Conservation (phyloP, 1,140 invertebrate species). For the Pseudoatta argentina region DNA sequence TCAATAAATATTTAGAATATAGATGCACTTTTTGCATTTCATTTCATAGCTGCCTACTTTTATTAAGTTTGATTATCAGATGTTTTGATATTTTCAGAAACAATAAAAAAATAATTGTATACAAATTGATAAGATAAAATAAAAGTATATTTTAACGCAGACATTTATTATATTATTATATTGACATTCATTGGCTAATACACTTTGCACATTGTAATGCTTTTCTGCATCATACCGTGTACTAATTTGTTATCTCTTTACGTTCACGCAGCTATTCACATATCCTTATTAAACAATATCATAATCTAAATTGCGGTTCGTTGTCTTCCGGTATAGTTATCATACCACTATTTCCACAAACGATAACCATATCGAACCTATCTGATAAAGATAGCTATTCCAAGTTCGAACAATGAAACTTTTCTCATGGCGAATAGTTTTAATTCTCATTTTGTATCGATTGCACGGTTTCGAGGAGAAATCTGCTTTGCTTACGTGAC, state of each 20-base stretch:
- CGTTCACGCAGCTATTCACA: background rate
- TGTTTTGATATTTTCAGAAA: background rate
- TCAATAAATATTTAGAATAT: background rate
- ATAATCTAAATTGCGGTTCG: slow-evolving; percentile 59
- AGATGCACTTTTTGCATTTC: background rate
- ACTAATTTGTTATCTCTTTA: background rate
- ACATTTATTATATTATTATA: too few relatives aligned
- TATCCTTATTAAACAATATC: slow-evolving; percentile 24
- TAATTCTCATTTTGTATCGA: background rate
- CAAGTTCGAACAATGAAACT: background rate
- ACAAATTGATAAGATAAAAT: background rate
- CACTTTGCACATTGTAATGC: background rate
- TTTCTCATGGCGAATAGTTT: background rate
- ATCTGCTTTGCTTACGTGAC: background rate
- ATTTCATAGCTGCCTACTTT: background rate
- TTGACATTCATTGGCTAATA: background rate
- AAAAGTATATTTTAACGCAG: background rate
- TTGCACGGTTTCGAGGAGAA: background rate
- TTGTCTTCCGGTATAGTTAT: slow-evolving; percentile 37
- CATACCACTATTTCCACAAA: background rate
- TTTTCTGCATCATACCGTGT: background rate
- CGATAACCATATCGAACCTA: slow-evolving; percentile 51
- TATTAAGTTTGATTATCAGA: background rate
- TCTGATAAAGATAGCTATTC: background rate
- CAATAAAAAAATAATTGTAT: background rate